Percentiles rank a stretch among this genome's conserved stretches.
These are phyloP conservation scores for Typhlomys cinereus DNA, from an alignment of 2,113 vertebrate genomes.

Conservation along the genomic window DNA sequence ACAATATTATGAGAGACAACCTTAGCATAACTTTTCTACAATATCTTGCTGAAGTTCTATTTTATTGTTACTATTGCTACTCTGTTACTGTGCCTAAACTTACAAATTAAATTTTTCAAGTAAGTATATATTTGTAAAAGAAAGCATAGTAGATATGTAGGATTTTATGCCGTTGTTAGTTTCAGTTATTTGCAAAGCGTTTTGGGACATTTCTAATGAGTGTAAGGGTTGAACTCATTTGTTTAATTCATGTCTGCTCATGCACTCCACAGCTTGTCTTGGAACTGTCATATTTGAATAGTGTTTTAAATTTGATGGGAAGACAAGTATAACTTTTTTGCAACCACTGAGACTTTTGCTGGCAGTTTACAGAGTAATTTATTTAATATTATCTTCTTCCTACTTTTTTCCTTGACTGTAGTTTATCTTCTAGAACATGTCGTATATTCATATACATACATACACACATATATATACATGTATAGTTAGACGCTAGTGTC, in stretches of 20 bases:
- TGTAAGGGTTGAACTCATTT: not conserved
- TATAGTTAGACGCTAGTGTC: not conserved
- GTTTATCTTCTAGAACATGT: not conserved
- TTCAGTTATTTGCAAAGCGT: not conserved
- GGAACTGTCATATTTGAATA: conserved; percentile 27
- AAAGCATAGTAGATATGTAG: not conserved
- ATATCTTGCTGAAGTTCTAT: not conserved
- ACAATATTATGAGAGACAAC: not conserved
- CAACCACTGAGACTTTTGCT: conserved; percentile 8
- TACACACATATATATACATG: not conserved
- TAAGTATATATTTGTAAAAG: not conserved
- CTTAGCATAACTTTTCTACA: not conserved
- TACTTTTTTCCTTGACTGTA: not conserved
- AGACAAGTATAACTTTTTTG: not conserved
- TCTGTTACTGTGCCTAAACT: not conserved
- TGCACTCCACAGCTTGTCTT: not conserved
- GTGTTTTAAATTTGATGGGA: conserved; percentile 17
- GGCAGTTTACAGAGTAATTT: not conserved
- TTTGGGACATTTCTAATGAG: not conserved
- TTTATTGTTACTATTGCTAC: not conserved
- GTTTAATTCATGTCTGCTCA: not conserved
- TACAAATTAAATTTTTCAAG: not conserved
- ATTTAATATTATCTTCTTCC: conserved; percentile 4
- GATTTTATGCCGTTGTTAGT: not conserved
- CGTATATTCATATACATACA: not conserved